A percentile compares a stretch with the other conserved stretches of the same genome.
These are phyloP conservation scores for Phaethon lepturus DNA, from an alignment of 2,113 vertebrate genomes.

Conservation along the genomic window DNA sequence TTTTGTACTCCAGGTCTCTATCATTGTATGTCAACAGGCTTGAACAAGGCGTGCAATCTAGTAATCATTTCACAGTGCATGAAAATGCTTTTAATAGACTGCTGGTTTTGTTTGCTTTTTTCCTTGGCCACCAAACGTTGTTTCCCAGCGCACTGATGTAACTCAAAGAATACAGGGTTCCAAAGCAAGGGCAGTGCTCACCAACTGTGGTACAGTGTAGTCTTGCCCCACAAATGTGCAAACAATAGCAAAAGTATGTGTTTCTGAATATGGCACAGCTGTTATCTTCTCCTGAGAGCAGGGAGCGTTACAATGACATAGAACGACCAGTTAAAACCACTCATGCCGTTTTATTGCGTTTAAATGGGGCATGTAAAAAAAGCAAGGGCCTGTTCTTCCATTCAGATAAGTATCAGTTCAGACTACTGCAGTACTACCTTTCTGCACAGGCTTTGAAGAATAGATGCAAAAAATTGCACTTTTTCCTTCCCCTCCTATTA, in stretches of 20 bases:
- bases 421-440: background rate
- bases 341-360: slow-evolving; percentile 16
- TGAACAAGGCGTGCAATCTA: slow-evolving; percentile 26
- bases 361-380: slow-evolving; percentile 39
- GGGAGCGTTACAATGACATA: slow-evolving; percentile 31
- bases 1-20: slow-evolving; percentile 37
- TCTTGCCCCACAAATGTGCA: slow-evolving; percentile 48
- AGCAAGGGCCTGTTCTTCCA: background rate
- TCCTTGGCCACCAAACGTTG: background rate
- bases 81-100: slow-evolving; percentile 25
- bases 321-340: slow-evolving; percentile 35
- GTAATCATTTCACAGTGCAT: slow-evolving; percentile 23
- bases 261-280: slow-evolving; percentile 62
- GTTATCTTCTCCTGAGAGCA: slow-evolving; percentile 45
- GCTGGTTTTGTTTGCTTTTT: background rate
- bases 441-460: slow-evolving; percentile 28
- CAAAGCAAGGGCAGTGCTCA: background rate
- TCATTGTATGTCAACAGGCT: slow-evolving; percentile 13
- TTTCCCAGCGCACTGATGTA: slow-evolving; percentile 31
- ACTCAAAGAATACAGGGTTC: slow-evolving; percentile 12
- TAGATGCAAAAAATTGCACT: slow-evolving; percentile 14
- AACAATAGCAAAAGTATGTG: slow-evolving; percentile 65
- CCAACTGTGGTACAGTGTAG: background rate
- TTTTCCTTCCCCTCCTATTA: background rate
- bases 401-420: slow-evolving; percentile 22